These are phyloP conservation scores for Theonella swinhoei DNA, from an alignment of 37 sponge, comb jelly and placozoan genomes.

Conservation along the genomic window DNA sequence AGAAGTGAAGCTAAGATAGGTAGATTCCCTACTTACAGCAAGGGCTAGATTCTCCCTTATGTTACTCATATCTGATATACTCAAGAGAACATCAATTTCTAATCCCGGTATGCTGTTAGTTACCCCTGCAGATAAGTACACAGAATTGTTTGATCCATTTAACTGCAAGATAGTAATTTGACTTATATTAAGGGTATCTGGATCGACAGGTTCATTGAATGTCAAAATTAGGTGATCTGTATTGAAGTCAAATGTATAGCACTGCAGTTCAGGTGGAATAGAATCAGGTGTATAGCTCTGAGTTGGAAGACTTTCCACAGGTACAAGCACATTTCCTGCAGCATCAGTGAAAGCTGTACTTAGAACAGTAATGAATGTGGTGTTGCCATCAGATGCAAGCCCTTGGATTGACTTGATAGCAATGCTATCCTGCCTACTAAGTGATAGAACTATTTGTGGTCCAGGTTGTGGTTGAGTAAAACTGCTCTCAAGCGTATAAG, in stretches of 20 bases:
- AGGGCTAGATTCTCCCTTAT: constrained; percentile 61
- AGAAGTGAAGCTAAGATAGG: constrained; percentile 58
- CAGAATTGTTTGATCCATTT: constrained; percentile 33
- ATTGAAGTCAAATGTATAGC: constrained; percentile 65
- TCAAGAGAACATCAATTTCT: constrained; percentile 36
- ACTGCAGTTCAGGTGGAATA: constrained; percentile 51
- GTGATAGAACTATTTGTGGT: constrained; percentile 43
- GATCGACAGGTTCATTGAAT: constrained; percentile 81
- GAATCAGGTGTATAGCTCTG: constrained; percentile 31
- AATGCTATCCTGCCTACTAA: constrained; percentile 56
- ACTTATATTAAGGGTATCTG: constrained; percentile 50
- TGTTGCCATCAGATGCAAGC: constrained; percentile 57
- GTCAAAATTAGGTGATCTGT: constrained; percentile 58
- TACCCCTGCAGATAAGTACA: constrained; percentile 30
- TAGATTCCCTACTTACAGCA: constrained; percentile 26
- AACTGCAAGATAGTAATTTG: constrained; percentile 50
- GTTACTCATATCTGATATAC: constrained; percentile 50
- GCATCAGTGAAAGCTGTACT: constrained; percentile 39
- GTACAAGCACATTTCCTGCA: constrained; percentile 3
- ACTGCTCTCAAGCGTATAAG: constrained; percentile 42
- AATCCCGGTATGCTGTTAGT: constrained; percentile 45
- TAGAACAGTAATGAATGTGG: constrained; percentile 31
- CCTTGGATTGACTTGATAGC: constrained; percentile 59
- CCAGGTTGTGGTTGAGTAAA: constrained; percentile 15
- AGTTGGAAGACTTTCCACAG: constrained; percentile 4